Evolutionary conservation across 2,113 vertebrate genomes (phyloP).

Genomic region (Galemys pyrenaicus): DNA sequence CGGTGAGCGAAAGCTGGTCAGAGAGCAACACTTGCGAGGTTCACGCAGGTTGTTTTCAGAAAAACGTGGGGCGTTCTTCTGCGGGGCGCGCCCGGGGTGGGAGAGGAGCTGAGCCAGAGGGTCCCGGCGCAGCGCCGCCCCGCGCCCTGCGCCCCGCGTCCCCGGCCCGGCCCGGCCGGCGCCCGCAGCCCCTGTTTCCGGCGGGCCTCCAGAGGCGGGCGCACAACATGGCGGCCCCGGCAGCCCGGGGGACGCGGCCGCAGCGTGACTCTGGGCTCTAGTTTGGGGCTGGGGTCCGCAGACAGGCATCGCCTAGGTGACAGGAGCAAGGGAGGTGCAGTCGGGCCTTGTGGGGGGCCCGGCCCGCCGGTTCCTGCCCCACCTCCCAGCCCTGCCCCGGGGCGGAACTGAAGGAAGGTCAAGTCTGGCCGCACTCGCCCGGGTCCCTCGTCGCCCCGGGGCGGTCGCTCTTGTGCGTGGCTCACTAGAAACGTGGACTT

Average conservation of each 20-base stretch:
- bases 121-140: neutral
- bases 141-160: neutral
- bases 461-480: neutral
- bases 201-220: neutral
- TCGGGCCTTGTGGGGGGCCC: neutral
- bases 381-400: neutral
- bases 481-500: neutral
- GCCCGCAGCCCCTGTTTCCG: conserved; percentile 42
- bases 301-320: neutral
- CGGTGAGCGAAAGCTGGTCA: neutral
- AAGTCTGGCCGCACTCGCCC: neutral
- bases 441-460: neutral
- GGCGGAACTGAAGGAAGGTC: conserved; percentile 55
- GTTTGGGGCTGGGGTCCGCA: too few species aligned
- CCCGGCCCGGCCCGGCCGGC: neutral
- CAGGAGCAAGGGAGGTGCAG: neutral
- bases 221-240: conserved; percentile 68
- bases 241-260: accelerated
- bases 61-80: too few species aligned
- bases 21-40: neutral
- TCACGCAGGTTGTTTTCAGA: neutral
- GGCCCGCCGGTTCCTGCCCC: neutral
- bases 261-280: neutral
- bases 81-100: accelerated
- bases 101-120: accelerated